Conservation (phyloP, 2,888 invertebrate genomes). For the Cordilura impudica region DNA sequence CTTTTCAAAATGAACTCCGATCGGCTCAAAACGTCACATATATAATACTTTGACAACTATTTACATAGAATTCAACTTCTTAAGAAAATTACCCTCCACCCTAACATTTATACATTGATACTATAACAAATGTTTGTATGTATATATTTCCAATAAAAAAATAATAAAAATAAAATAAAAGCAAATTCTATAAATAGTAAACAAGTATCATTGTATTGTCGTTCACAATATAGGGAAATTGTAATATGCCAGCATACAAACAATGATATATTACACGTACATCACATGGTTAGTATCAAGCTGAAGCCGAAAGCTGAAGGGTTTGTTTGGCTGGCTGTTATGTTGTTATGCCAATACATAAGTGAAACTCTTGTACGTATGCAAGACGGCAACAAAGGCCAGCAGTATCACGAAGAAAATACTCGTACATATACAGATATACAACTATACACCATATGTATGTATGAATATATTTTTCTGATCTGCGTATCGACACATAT, state of each 20-base stretch:
- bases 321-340: neutral
- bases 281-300: neutral
- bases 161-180: neutral
- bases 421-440: too few species aligned
- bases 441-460: too few species aligned
- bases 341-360: constrained; percentile 12
- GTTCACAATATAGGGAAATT: constrained; percentile 31
- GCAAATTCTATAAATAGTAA: constrained; percentile 45
- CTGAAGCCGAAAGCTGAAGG: neutral
- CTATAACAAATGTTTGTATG: neutral
- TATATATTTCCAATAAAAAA: neutral
- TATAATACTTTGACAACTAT: too few species aligned
- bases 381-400: constrained; percentile 2
- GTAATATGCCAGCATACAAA: constrained; percentile 16
- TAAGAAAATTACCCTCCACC: too few species aligned
- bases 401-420: constrained; percentile 18
- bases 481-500: constrained; percentile 41
- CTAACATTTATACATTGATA: neutral
- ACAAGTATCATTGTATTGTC: constrained; percentile 34
- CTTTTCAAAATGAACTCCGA: too few species aligned
- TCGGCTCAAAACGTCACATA: too few species aligned
- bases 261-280: constrained; percentile 3
- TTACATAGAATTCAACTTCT: too few species aligned
- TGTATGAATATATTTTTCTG: constrained; percentile 42
- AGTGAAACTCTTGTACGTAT: constrained; percentile 14